Conservation (phyloP, 2,113 vertebrate genomes). For the Mesocricetus auratus region DNA sequence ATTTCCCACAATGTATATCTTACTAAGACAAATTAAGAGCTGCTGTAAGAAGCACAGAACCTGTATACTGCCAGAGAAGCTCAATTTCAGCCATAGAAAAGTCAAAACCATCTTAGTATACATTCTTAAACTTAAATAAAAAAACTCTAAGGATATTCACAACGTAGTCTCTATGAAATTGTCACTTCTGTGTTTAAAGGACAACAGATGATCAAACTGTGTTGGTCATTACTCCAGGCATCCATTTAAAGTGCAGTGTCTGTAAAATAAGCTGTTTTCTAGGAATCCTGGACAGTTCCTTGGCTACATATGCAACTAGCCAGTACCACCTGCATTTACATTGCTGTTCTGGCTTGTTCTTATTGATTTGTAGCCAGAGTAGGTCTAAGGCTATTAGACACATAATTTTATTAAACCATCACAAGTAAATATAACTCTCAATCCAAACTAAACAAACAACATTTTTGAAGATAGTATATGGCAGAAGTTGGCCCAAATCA, state of each 20-base stretch:
- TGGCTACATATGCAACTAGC: neutral
- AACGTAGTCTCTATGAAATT: constrained; percentile 12
- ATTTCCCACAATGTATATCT: neutral
- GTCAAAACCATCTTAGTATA: constrained; percentile 41
- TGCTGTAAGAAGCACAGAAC: constrained; percentile 8
- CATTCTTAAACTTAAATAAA: constrained; percentile 5
- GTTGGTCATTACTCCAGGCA: neutral
- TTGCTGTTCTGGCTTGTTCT: neutral
- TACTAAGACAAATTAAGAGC: constrained; percentile 5
- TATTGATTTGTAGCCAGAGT: constrained; percentile 18
- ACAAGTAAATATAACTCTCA: constrained; percentile 53
- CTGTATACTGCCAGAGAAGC: neutral
- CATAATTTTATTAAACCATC: neutral
- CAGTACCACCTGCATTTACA: neutral
- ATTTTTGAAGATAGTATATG: neutral
- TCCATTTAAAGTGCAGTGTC: neutral
- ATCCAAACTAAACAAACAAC: neutral
- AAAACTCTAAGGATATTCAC: neutral
- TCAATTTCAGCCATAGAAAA: neutral
- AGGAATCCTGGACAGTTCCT: neutral
- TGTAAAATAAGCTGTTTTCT: constrained; percentile 34
- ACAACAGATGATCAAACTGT: neutral
- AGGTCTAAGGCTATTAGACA: constrained; percentile 12
- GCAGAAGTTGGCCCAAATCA: neutral
- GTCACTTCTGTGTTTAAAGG: neutral